Evolutionary conservation across 2,113 vertebrate species (phyloP), one percentile per base, ranked within the genome.

Genomic region (Gallinago undulata): DNA sequence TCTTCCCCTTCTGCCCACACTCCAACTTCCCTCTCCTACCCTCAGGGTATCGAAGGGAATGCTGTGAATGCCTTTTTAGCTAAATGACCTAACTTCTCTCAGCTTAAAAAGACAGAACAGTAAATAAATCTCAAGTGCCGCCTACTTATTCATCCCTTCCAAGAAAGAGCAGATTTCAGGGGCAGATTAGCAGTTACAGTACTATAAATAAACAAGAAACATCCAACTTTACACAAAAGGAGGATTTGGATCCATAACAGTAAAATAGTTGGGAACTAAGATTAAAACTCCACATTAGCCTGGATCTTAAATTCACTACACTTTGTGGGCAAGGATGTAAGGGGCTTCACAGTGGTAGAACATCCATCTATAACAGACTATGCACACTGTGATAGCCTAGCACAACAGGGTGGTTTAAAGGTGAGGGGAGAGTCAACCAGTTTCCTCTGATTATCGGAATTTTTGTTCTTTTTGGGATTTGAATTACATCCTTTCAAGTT

Each of bases 401-500:
- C 41, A 45, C 68, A 94, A 68, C 19, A 59, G 25, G 9, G 63
- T 48, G 37, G 47, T 57, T 90, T 62, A 69, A 76, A 37, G 13
- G 55, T 55, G 41, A 79, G 19, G n/a, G 24, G 18, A 48, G 9
- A 89, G 22, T 75, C 35, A 90, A 78, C 8, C 27, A 92, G 15
- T 76, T 93, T 94, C 80, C 50, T 6, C 70, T 73, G 35, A 90
- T 88, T 94, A 79, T 27, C 0, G 0, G 21, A 0, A 78, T 37
- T 90, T 91, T 73, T 85, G 11, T 62, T 93, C 73, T 91, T 85
- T 75, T 75, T 19, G 82, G 62, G 62, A 83, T 87, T 84, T 87
- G 66, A 96, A 84, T 82, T 80, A 64, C 28, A 91, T 30, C 30
- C 81, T 92, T 97, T 94, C 78, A 93, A 95, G 67, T 77, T 74